A percentile compares a stretch with the other conserved stretches of the same genome.
Conservation (phyloP, 1,140 invertebrate species). For the Hirudo medicinalis region DNA sequence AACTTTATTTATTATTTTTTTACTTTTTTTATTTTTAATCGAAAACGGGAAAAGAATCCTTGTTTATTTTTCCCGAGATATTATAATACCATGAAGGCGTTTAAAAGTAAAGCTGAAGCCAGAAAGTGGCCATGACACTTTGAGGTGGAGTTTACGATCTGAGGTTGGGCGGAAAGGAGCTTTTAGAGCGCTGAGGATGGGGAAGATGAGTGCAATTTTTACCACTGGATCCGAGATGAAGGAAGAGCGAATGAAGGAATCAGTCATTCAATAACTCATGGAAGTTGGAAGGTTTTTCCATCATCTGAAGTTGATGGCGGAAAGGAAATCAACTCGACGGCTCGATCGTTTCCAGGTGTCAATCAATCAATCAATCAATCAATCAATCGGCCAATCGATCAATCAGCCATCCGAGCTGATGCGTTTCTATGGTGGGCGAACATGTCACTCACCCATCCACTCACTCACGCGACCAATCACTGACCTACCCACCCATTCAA, state of each 20-base stretch:
- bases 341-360: too few species aligned
- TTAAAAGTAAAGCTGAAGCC: neutral
- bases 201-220: neutral
- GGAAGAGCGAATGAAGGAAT: neutral
- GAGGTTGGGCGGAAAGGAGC: neutral
- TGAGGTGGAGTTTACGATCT: too few species aligned
- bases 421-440: too few species aligned
- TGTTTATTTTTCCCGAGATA: neutral
- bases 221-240: neutral
- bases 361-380: conserved; percentile 7
- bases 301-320: too few species aligned
- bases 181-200: neutral
- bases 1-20: neutral
- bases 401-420: neutral
- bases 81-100: neutral
- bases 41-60: neutral
- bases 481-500: too few species aligned
- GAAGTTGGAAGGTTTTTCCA: too few species aligned
- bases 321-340: too few species aligned
- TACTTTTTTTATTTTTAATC: too few species aligned
- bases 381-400: conserved; percentile 2
- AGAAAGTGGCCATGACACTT: neutral
- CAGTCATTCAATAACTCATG: neutral
- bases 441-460: neutral
- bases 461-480: neutral